These are phyloP conservation scores for Sericinus montela DNA, from an alignment of 2,888 invertebrate species.

Conservation along the genomic window DNA sequence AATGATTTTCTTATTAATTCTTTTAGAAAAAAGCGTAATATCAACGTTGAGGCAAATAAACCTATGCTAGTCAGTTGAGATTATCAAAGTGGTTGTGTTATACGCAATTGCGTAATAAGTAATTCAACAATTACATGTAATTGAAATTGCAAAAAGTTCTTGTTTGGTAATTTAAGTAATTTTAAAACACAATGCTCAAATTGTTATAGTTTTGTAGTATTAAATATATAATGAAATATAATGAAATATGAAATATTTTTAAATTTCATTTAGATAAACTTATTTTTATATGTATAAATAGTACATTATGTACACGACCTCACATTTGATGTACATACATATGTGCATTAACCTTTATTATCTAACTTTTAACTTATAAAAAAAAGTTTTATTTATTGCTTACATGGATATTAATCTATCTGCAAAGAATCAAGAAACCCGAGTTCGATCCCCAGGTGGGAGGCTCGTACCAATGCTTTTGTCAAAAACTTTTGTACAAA, in stretches of 20 bases:
- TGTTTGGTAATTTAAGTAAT: neutral
- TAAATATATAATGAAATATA: neutral
- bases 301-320: too few species aligned
- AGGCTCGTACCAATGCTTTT: too few species aligned
- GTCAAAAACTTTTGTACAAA: too few species aligned
- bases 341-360: too few species aligned
- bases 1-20: slow-evolving; percentile 64
- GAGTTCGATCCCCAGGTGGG: too few species aligned
- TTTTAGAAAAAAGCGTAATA: slow-evolving; percentile 47
- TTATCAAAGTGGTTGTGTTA: neutral
- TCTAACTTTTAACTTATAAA: too few species aligned
- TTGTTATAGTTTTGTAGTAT: slow-evolving; percentile 6
- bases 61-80: slow-evolving; percentile 57
- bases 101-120: neutral
- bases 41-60: slow-evolving; percentile 40
- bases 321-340: too few species aligned
- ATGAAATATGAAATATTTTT: neutral
- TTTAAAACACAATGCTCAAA: slow-evolving; percentile 16
- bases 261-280: too few species aligned
- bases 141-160: neutral
- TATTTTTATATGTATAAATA: too few species aligned
- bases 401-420: too few species aligned
- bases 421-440: too few species aligned
- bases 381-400: too few species aligned
- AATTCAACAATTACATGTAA: neutral